Conservation (phyloP, 2,888 invertebrate species). For the Lobophora halterata region DNA sequence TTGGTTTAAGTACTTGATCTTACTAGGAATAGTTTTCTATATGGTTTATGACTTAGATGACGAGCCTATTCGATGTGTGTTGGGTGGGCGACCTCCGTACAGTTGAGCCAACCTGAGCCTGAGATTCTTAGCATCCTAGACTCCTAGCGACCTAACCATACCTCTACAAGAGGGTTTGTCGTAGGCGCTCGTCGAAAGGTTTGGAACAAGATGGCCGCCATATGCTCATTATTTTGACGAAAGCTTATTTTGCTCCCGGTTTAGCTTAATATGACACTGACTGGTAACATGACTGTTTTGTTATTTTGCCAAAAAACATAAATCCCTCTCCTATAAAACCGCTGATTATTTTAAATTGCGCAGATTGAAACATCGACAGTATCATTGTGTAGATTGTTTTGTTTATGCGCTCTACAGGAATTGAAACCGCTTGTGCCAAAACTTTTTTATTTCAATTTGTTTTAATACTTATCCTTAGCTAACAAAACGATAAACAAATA, state of each 20-base stretch:
- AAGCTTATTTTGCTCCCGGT: slow-evolving; percentile 3
- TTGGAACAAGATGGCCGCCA: no score
- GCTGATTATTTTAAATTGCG: slow-evolving; percentile 6
- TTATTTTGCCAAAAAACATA: slow-evolving; percentile 5
- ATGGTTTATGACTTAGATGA: slow-evolving; percentile 7
- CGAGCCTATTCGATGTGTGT: slow-evolving; percentile 2
- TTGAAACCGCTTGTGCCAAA: no score
- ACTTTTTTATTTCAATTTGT: no score
- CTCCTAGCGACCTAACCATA: no score
- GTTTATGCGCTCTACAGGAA: slow-evolving; percentile 1
- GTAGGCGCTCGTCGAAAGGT: slow-evolving; percentile 5
- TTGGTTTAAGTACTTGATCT: slow-evolving; percentile 1
- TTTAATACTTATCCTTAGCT: no score
- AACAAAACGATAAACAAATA: slow-evolving; percentile 1
- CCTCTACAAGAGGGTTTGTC: slow-evolving; percentile 11
- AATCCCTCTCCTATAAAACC: slow-evolving; percentile 2
- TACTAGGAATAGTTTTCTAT: slow-evolving; percentile 3
- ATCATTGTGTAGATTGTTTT: slow-evolving; percentile 11
- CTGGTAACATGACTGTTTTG: slow-evolving; percentile 4
- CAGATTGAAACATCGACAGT: slow-evolving; percentile 2
- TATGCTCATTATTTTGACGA: neutral
- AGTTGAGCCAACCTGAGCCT: slow-evolving; percentile 1
- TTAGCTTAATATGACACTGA: slow-evolving; percentile 4
- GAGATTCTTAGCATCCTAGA: neutral
- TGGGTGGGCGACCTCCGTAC: slow-evolving; percentile 2